Conservation (phyloP, 30 jellyfish, hydroid and myxozoan species). For the Hydractinia echinata region DNA sequence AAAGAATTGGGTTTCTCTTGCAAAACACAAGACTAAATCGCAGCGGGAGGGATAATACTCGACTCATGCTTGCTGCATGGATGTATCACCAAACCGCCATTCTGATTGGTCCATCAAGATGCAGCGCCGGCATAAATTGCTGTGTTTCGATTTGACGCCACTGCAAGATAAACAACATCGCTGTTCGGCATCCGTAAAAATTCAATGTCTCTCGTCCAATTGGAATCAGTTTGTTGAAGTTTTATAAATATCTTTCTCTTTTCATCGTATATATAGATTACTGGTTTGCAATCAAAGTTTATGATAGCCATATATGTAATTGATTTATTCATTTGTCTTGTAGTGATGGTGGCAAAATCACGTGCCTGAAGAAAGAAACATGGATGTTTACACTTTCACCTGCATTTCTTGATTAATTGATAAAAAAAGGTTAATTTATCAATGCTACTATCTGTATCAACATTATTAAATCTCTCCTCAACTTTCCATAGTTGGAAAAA, state of each 20-base stretch:
- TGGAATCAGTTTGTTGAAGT: conserved; percentile 85
- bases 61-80: too few species aligned
- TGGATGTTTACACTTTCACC: not conserved
- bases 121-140: conserved; percentile 80
- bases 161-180: conserved; percentile 69
- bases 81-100: too few species aligned
- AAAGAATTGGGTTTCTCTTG: too few species aligned
- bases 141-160: conserved; percentile 62
- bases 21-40: too few species aligned
- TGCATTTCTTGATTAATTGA: too few species aligned
- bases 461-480: too few species aligned
- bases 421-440: too few species aligned
- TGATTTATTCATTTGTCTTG: conserved; percentile 19
- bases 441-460: too few species aligned
- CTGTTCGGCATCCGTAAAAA: conserved; percentile 70
- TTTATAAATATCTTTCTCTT: conserved; percentile 40
- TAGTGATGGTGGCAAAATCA: conserved; percentile 69
- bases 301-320: conserved; percentile 75
- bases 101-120: not conserved
- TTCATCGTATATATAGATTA: conserved; percentile 52
- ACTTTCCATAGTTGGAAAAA: too few species aligned
- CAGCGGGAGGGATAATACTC: too few species aligned
- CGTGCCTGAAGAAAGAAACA: conserved; percentile 59
- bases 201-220: conserved; percentile 77
- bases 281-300: conserved; percentile 62